Evolutionary conservation across 2,888 invertebrate genomes (phyloP).

Genomic region (Andrena praecox): DNA sequence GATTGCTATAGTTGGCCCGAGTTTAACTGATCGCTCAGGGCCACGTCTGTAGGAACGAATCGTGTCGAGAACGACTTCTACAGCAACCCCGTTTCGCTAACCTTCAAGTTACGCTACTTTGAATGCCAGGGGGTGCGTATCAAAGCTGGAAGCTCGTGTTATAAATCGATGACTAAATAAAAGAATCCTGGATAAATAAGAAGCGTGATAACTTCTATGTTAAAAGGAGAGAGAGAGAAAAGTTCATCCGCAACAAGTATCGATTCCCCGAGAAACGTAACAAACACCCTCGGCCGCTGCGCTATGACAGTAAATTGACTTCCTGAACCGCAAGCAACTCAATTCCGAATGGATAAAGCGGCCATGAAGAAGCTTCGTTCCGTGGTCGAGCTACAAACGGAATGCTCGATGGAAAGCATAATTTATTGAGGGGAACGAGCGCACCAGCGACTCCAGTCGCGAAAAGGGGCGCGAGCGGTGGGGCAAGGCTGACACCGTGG

Average conservation of each 20-base stretch:
- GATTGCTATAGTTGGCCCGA: background rate
- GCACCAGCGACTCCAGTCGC: background rate
- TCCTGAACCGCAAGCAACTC: slow-evolving; percentile 27
- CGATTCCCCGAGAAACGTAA: slow-evolving; percentile 1
- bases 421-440: slow-evolving; percentile 31
- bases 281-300: slow-evolving; percentile 13
- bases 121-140: no score
- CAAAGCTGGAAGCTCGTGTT: no score
- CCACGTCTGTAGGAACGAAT: background rate
- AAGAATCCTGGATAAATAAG: background rate
- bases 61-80: background rate
- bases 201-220: background rate
- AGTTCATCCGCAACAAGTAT: slow-evolving; percentile 37
- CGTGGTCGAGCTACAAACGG: slow-evolving; percentile 10
- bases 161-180: background rate
- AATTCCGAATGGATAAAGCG: slow-evolving; percentile 19
- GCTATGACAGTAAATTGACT: slow-evolving; percentile 23
- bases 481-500: background rate
- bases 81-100: background rate
- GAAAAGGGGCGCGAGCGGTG: background rate
- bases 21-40: slow-evolving; percentile 4
- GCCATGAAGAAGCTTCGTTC: background rate
- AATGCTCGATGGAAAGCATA: slow-evolving; percentile 34
- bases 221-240: background rate
- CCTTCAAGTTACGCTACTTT: no score